These are phyloP conservation scores for Rhopalosiphum nymphaeae DNA, from an alignment of 2,888 invertebrate species.

Conservation along the genomic window DNA sequence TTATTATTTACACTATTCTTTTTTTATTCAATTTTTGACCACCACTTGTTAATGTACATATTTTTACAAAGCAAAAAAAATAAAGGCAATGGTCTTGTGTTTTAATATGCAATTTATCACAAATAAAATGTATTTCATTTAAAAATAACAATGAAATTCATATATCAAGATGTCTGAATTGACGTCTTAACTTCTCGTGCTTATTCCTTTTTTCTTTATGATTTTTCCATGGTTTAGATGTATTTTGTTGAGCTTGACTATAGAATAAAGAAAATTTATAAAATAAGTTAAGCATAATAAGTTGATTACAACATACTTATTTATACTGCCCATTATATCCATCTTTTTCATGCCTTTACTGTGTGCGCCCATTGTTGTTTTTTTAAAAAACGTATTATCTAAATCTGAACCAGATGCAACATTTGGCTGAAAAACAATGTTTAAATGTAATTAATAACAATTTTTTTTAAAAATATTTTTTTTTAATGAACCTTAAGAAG, in stretches of 20 bases:
- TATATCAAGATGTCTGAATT: slow-evolving; percentile 87
- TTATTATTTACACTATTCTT: neutral
- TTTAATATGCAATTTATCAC: slow-evolving; percentile 13
- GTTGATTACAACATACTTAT: slow-evolving; percentile 39
- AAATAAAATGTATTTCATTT: slow-evolving; percentile 13
- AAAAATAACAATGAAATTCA: slow-evolving; percentile 70
- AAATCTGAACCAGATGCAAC: slow-evolving; percentile 73
- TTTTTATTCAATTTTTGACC: neutral
- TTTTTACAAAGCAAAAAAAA: neutral
- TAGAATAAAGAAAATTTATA: neutral
- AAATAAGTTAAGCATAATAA: neutral
- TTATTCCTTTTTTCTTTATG: slow-evolving; percentile 91
- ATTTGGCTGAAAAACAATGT: slow-evolving; percentile 67
- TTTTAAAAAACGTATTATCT: slow-evolving; percentile 76
- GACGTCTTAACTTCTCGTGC: slow-evolving; percentile 89
- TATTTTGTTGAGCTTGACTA: slow-evolving; percentile 42
- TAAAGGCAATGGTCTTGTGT: neutral
- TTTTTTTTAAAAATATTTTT: neutral
- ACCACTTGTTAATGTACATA: neutral
- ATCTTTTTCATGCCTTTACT: slow-evolving; percentile 70
- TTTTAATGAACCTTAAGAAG: slow-evolving; percentile 54
- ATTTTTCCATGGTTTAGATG: slow-evolving; percentile 83
- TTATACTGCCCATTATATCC: slow-evolving; percentile 66
- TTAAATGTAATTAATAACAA: neutral
- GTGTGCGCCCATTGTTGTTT: slow-evolving; percentile 70